Base-by-base conservation (phyloP, 2,113 vertebrate species). In the Theristicus caerulescens region DNA sequence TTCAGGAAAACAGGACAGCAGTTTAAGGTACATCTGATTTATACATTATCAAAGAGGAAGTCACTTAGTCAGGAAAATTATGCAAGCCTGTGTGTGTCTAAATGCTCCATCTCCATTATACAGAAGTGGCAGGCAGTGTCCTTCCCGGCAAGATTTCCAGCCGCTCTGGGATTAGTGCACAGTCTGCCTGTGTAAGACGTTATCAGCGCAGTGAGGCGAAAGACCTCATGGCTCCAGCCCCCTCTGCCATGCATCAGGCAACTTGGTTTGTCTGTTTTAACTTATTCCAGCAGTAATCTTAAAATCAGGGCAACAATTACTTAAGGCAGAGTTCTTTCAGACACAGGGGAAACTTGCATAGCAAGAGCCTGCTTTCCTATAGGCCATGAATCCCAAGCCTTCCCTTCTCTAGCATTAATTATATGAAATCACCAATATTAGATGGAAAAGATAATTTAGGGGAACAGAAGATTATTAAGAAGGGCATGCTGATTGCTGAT, bases 261-360 rank as follows among this genome's bases (percentile, higher is more conserved):
- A 57, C 79, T 86, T 4, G 0, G 7, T 93, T 93, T 94, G 62
- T 58, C 80, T 92, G 47, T 69, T 94, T 93, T 74, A 96, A 88
- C 91, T 88, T 88, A 67, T 70, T 93, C 70, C 77, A 87, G 44
- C 64, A 79, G 44, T 38, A 89, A 89, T 79, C 57, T 54, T 94
- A 89, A 94, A 95, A 94, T 89, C 94, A 97, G 95, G 91, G 71
- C 88, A 84, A 94, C 49, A 59, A 46, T 88, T 74, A 93, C 88
- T 97, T 93, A 96, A 94, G 91, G 93, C 80, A 88, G 70, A 95
- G 80, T 94, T 97, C 61, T 86, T 94, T 92, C 87, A 90, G 66
- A 93, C 1, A 9, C 88, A 86, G 52, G 29, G 65, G 51, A 95
- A 96, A 64, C 64, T 84, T 95, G 74, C 44, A 54, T 59, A 87